Evolutionary conservation across 2,113 vertebrate species (phyloP).

Genomic region (Calypte anna): DNA sequence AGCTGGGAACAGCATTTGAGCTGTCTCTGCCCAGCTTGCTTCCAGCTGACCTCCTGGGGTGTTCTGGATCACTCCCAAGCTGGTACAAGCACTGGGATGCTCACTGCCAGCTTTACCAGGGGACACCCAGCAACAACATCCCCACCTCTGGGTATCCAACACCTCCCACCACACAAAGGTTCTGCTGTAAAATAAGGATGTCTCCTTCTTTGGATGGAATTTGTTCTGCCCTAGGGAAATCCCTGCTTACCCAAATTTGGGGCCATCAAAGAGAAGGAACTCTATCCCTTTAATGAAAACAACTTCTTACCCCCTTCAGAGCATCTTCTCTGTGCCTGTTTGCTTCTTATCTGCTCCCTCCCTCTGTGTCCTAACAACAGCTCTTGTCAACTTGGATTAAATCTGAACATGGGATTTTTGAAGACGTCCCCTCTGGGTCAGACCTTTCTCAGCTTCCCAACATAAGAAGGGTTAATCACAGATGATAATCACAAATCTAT

Average conservation of each 20-base stretch:
- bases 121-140: rapidly evolving
- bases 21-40: not conserved
- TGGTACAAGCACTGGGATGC: not conserved
- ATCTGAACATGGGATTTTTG: not conserved
- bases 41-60: not conserved
- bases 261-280: not conserved
- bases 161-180: not conserved
- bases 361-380: not conserved
- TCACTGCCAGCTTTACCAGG: not conserved
- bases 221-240: not conserved
- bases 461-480: constrained; percentile 30
- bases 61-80: not conserved
- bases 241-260: not conserved
- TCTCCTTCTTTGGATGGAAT: too few relatives aligned
- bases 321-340: not conserved
- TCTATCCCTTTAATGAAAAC: not conserved
- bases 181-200: not conserved
- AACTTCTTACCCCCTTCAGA: not conserved
- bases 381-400: constrained; percentile 53
- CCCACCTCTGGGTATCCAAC: not conserved
- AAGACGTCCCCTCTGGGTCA: not conserved
- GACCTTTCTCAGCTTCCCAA: constrained; percentile 18
- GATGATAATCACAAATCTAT: not conserved
- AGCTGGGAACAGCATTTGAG: not conserved
- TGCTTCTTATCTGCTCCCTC: not conserved